Conservation (phyloP, 2,113 vertebrate genomes). For the Rhea americana region DNA sequence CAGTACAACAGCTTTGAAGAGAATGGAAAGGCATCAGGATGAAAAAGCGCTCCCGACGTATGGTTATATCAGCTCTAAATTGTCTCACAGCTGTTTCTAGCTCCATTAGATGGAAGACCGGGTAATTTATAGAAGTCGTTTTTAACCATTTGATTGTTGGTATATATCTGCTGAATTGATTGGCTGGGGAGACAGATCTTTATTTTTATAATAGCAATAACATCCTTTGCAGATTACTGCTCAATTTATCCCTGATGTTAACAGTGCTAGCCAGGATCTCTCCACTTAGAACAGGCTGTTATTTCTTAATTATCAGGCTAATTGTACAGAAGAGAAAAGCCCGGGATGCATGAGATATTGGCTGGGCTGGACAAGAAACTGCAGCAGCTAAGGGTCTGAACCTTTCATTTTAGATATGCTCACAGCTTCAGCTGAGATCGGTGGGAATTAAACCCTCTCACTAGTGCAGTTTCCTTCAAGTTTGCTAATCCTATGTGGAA, state of each 20-base stretch:
- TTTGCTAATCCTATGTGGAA: background rate
- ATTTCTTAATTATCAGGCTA: conserved; percentile 78
- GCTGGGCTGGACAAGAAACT: conserved; percentile 53
- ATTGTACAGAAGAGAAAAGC: conserved; percentile 61
- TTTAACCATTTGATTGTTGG: conserved; percentile 82
- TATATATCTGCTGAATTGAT: conserved; percentile 82
- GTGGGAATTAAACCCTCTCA: background rate
- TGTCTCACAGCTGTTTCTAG: conserved; percentile 77
- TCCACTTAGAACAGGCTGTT: conserved; percentile 71
- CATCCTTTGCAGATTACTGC: conserved; percentile 76
- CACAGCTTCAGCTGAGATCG: background rate
- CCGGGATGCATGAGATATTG: conserved; percentile 8
- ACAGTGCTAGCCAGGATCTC: conserved; percentile 47
- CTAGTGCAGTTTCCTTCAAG: background rate
- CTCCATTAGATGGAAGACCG: conserved; percentile 73
- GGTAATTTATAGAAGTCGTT: conserved; percentile 80
- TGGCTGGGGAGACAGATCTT: conserved; percentile 79
- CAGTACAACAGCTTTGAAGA: conserved; percentile 44
- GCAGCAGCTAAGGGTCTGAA: background rate
- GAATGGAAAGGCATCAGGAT: conserved; percentile 52
- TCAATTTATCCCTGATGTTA: conserved; percentile 73
- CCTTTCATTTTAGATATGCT: background rate
- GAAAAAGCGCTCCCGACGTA: conserved; percentile 63
- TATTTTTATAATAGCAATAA: conserved; percentile 81
- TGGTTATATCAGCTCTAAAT: conserved; percentile 74